Conservation (phyloP, 2,888 invertebrate genomes). For the Antheraea assamensis region DNA sequence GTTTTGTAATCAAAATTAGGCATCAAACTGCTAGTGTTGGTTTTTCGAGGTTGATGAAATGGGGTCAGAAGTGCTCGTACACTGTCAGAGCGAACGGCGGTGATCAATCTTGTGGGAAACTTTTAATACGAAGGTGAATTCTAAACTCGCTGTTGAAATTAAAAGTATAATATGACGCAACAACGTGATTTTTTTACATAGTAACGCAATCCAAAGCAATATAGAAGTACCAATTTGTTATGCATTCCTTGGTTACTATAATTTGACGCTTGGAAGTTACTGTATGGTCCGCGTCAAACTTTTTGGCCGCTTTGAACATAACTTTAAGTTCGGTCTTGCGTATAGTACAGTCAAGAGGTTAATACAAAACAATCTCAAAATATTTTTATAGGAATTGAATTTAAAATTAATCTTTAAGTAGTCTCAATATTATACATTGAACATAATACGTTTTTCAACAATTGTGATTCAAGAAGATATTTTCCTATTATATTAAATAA, state of each 20-base stretch:
- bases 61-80: constrained; percentile 41
- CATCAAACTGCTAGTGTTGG: constrained; percentile 16
- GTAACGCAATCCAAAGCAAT: not conserved
- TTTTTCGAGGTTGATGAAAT: constrained; percentile 40
- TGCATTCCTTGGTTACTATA: not conserved
- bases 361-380: too few relatives aligned
- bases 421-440: too few relatives aligned
- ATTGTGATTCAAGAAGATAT: too few relatives aligned
- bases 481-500: too few relatives aligned
- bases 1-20: not conserved
- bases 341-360: too few relatives aligned
- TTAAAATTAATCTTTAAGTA: too few relatives aligned
- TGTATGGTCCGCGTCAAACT: too few relatives aligned
- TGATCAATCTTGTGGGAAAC: constrained; percentile 49
- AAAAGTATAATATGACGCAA: not conserved
- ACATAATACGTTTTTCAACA: too few relatives aligned
- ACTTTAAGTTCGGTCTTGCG: too few relatives aligned
- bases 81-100: constrained; percentile 39
- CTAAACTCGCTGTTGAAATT: not conserved
- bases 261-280: not conserved
- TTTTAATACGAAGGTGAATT: constrained; percentile 30
- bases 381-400: too few relatives aligned
- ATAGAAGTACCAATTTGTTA: not conserved
- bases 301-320: too few relatives aligned
- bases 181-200: not conserved